phyloP scores from a whole-genome alignment of 2,888 invertebrate genomes.

The Tetheella fluctuosa region DNA sequence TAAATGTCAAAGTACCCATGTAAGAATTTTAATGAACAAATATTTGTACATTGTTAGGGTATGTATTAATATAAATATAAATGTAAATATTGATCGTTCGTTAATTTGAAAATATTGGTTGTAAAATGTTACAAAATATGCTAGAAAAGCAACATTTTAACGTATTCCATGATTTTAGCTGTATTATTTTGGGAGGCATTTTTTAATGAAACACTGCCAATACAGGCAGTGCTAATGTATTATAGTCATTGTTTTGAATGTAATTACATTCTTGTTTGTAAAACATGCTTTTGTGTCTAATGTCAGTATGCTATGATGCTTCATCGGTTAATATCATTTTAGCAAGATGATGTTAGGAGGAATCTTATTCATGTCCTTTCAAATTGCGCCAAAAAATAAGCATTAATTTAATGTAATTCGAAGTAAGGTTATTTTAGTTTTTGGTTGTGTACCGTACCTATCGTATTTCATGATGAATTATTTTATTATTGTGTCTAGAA shows the following conservation, averaged over 20 bases:
- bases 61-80: not conserved
- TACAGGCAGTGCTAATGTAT: too few species aligned
- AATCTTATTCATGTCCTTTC: too few species aligned
- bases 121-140: not conserved
- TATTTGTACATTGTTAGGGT: constrained; percentile 14
- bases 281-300: too few species aligned
- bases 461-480: not conserved
- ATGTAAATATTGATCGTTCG: not conserved
- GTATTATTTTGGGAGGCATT: too few species aligned
- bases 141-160: not conserved
- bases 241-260: too few species aligned
- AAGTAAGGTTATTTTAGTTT: not conserved
- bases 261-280: too few species aligned
- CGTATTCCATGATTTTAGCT: not conserved
- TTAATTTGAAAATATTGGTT: not conserved
- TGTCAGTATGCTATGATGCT: too few species aligned
- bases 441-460: not conserved
- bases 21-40: constrained; percentile 28
- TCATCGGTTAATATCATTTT: too few species aligned
- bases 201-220: too few species aligned
- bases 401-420: not conserved
- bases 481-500: not conserved
- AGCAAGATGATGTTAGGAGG: too few species aligned
- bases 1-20: constrained; percentile 1
- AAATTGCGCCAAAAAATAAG: too few species aligned